Percentiles rank a stretch among this genome's conserved stretches.
These are phyloP conservation scores for Lymantria monacha DNA, from an alignment of 2,888 invertebrate genomes.

Conservation along the genomic window DNA sequence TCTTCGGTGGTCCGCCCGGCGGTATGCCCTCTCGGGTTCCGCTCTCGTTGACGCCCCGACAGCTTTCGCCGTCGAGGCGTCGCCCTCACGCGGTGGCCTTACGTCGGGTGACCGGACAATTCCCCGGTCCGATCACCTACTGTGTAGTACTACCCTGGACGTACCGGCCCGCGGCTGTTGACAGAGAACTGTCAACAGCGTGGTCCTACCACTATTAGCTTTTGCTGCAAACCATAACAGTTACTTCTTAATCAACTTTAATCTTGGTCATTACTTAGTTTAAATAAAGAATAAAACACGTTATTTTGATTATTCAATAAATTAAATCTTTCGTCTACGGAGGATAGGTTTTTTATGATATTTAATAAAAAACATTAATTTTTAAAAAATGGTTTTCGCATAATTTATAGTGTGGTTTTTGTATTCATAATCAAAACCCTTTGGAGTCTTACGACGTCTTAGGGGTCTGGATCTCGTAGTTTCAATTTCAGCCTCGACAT, in stretches of 20 bases:
- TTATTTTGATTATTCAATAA: slow-evolving; percentile 24
- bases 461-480: not conserved
- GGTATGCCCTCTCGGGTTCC: no score
- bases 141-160: no score
- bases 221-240: slow-evolving; percentile 15
- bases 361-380: not conserved
- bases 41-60: no score
- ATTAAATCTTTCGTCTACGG: slow-evolving; percentile 22
- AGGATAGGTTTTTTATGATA: slow-evolving; percentile 14
- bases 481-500: not conserved
- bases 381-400: slow-evolving; percentile 13
- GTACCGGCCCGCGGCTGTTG: no score
- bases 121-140: no score
- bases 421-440: slow-evolving; percentile 22
- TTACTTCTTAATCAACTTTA: slow-evolving; percentile 17
- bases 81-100: no score
- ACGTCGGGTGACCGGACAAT: no score
- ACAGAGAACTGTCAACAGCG: no score
- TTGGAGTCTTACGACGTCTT: slow-evolving; percentile 18
- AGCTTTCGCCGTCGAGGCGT: no score
- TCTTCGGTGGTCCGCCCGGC: no score
- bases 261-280: slow-evolving; percentile 20
- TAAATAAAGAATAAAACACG: slow-evolving; percentile 20
- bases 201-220: no score
- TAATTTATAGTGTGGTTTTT: slow-evolving; percentile 18